Conservation (phyloP, 2,113 vertebrate species). For the Etheostoma spectabile region DNA sequence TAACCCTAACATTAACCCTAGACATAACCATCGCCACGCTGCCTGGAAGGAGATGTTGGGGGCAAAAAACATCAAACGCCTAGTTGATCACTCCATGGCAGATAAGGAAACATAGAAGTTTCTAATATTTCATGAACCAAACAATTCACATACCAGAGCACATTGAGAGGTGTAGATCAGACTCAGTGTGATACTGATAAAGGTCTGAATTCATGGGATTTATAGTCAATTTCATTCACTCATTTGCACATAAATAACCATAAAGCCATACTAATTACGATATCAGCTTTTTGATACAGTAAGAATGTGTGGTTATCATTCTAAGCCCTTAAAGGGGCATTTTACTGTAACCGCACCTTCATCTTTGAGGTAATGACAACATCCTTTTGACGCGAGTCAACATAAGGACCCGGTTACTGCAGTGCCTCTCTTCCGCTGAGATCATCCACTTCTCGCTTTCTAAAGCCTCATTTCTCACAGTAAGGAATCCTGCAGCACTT, state of each 20-base stretch:
- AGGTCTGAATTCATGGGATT: slow-evolving; percentile 9
- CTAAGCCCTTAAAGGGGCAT: slow-evolving; percentile 40
- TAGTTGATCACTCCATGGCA: slow-evolving; percentile 1
- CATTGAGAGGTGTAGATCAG: slow-evolving; percentile 22
- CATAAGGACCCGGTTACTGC: slow-evolving; percentile 71
- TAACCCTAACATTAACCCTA: too few relatives aligned
- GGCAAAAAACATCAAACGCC: too few relatives aligned
- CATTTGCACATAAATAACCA: not conserved
- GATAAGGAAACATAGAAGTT: slow-evolving; percentile 25
- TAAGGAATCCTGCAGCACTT: slow-evolving; percentile 39
- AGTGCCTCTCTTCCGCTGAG: slow-evolving; percentile 65
- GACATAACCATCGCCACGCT: too few relatives aligned
- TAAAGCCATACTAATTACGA: not conserved
- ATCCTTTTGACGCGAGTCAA: slow-evolving; percentile 74
- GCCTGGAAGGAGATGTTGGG: too few relatives aligned
- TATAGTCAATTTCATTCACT: not conserved
- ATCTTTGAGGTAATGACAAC: slow-evolving; percentile 78
- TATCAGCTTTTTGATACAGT: not conserved
- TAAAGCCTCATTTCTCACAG: slow-evolving; percentile 28
- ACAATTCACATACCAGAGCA: slow-evolving; percentile 33
- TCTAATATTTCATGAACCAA: slow-evolving; percentile 35
- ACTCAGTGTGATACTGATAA: slow-evolving; percentile 7
- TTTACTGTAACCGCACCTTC: slow-evolving; percentile 78
- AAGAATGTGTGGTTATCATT: not conserved
- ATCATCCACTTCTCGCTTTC: slow-evolving; percentile 61